Percentiles rank a stretch among this genome's conserved stretches.
phyloP scores from a whole-genome alignment of 1,140 invertebrate genomes.

The Trissolcus basalis region DNA sequence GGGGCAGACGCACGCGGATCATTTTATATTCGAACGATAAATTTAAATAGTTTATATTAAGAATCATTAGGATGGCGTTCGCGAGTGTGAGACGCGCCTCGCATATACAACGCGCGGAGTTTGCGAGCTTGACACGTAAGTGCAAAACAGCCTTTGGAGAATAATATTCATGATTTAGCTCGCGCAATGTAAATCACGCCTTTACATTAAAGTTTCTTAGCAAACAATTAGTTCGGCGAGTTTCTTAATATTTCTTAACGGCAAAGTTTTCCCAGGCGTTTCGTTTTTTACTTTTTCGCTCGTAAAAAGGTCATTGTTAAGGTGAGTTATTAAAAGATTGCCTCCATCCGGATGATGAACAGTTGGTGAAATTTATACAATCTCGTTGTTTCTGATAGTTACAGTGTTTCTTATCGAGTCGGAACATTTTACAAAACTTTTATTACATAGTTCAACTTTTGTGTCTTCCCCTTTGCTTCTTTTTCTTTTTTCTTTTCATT shows the following conservation, averaged over 20 bases:
- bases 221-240: constrained; percentile 44
- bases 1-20: constrained; percentile 23
- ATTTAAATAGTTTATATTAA: constrained; percentile 50
- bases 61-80: constrained; percentile 46
- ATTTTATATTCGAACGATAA: constrained; percentile 50
- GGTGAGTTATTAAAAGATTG: constrained; percentile 1
- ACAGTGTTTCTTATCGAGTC: background rate
- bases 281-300: constrained; percentile 16
- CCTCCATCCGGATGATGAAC: background rate
- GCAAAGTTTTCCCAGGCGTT: background rate
- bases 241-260: constrained; percentile 44
- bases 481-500: no score
- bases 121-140: constrained; percentile 51
- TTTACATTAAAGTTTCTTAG: constrained; percentile 48
- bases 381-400: background rate
- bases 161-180: constrained; percentile 56
- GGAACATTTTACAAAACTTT: background rate
- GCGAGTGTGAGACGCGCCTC: constrained; percentile 31
- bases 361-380: background rate
- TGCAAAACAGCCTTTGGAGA: constrained; percentile 48
- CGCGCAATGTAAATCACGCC: constrained; percentile 46
- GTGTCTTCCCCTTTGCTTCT: no score
- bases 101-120: constrained; percentile 35
- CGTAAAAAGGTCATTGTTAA: constrained; percentile 24
- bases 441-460: no score